Evolutionary conservation across 2,797 vertebrate species (phyloP), one percentile per base, ranked within the genome.

Genomic region (Manis javanica): DNA sequence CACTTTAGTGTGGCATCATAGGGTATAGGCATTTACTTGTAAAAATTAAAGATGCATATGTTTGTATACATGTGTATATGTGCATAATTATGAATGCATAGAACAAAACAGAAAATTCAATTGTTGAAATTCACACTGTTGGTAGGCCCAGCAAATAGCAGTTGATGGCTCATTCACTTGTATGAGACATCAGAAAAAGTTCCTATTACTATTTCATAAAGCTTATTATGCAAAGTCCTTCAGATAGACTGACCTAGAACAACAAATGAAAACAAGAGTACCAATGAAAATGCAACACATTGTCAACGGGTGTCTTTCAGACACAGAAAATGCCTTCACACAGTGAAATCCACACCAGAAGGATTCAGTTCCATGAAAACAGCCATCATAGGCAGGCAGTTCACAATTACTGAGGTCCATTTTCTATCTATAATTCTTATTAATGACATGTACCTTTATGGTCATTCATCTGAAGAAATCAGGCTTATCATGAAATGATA

Each of bases 401-500:
- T 57, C 16, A 75, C 19, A 92, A 90, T 79, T 51, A 88, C 12
- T 74, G 29, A 1, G 37, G 11, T 63, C 29, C 24, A 34, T 53
- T 68, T 94, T 75, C 69, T 64, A 29, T 79, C 29, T n/a, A 8
- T 46, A 84, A 63, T 61, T 95, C 79, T 63, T 71, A 75, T 31
- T 83, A 57, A 87, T 15, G 94, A 55, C 4, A 74, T 7, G 16
- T 7, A 83, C 49, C 24, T 66, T 63, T 23, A 39, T 11, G 39
- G 72, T 77, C 77, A 94, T 74, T 92, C 92, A 77, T 83, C 92
- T 59, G 39, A 15, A 68, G 92, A 96, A 57, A 87, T 23, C 49
- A 87, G 88, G 94, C 53, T 74, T 87, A 91, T 77, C 90, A 79
- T 16, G 8, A 94, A 94, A 96, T 64, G 86, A 97, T 97, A 97